Base-by-base conservation (phyloP, 1,140 invertebrate species). In the Pseudomyrmex cubaensis region DNA sequence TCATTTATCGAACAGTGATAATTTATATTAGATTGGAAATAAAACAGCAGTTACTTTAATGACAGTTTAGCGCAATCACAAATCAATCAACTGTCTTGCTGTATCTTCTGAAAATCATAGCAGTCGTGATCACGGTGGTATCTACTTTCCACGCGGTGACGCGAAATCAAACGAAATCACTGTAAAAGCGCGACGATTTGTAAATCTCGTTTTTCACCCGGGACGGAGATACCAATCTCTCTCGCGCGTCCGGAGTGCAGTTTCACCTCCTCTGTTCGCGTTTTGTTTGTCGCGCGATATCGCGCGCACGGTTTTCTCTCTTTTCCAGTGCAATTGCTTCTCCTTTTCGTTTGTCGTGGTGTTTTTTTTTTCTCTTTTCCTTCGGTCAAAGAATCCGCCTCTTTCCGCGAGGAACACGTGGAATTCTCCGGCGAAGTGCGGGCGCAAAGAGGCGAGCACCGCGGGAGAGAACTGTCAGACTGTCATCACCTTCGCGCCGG, bases 401-500 rank as follows among this genome's bases (percentile, higher is more conserved):
- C 75, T 86, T 86, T 88, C 54, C 80, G 88, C 74, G 76, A 46
- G 75, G 74, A 88, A 80, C 78, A 84, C 74, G 87, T 86, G 75
- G 87, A 83, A 89, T 89, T 89, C 87, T 66, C 83, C 73, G 5
- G 75, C 84, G 64, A 89, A 89, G 87, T 88, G 87, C 86, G 76
- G 83, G 74, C 72, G 66, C 82, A 62, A 82, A 88, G 87, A 88
- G 84, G 83, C 86, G 87, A 82, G 87, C 63, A 75, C 61, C 80
- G 87, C 87, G 78, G 84, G 82, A 88, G 88, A 84, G 84, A 77
- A 88, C 87, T 89, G 87, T 89, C 87, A 88, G 87, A 86, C 87
- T 89, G 87, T 89, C 87, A 84, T 89, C 87, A 89, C 87, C 87
- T 89, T 75, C 46, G 87, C 87, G 84, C 78, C 78, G 48, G 67